Evolutionary conservation across 2,797 vertebrate genomes (phyloP), one percentile per base, ranked within the genome.

Genomic region (Hephaestus fuliginosus): DNA sequence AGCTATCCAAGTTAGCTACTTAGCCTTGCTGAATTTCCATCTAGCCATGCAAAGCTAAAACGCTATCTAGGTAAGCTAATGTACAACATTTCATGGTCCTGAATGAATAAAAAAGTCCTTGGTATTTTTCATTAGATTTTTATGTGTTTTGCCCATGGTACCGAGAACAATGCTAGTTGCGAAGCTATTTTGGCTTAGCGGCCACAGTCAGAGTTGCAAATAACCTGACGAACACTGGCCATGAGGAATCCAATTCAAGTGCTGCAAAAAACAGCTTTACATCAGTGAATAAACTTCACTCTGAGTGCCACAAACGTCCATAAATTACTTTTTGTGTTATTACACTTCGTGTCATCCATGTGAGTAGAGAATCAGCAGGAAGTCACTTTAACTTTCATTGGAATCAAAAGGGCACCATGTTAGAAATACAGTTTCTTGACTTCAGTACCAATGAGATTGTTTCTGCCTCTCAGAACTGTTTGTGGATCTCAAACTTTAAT

Each of bases 401-500:
- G 18, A 66, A 20, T n/a, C 7, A 66, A 36, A 4, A 8, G 64
- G 48, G 30, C 6, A 36, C 12, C 20, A 17, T 72, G 8, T 43
- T 18, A 5, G 7, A 51, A 36, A 4, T 22, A 60, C 11, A 22
- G 36, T 60, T n/a, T 33, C 30, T 33, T 33, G 30, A 5, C 30
- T 33, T 33, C 30, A 33, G 30, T 5, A 33, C 30, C 30, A 17
- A 56, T 48, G 12, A 71, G 41, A 49, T n/a, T 2, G 68, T 57
- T 69, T 86, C 65, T 51, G 65, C 53, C 65, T 61, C 48, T 68
- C 2, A 8, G 28, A 78, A 48, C 14, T 52, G 69, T 81, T 77
- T n/a, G 66, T 71, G 43, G 57, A 57, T 49, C 72, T 74, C 51
- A 91, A 77, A 86, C 84, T 80, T 18, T 11, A 9, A 33, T 20